These are phyloP conservation scores for Tragelaphus imberbis DNA, from an alignment of 2,113 vertebrate genomes.

Conservation along the genomic window DNA sequence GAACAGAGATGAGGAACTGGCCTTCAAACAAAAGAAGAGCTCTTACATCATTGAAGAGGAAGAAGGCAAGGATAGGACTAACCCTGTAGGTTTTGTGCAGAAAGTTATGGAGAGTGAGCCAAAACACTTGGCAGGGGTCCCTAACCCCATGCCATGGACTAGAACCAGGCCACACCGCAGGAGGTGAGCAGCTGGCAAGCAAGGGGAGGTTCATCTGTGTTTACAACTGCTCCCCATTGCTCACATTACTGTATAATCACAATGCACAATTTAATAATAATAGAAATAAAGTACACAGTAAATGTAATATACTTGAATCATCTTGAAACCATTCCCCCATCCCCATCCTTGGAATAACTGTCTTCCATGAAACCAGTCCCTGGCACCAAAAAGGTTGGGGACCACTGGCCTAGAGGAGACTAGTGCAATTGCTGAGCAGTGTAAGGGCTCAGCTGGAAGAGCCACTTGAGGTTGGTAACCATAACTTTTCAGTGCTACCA, in stretches of 20 bases:
- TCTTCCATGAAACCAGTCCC: not conserved
- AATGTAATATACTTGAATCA: not conserved
- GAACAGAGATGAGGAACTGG: not conserved
- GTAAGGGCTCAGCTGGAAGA: not conserved
- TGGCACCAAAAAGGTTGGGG: not conserved
- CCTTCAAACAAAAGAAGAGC: not conserved
- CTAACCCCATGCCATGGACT: not conserved
- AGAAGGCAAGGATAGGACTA: not conserved
- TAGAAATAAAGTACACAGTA: not conserved
- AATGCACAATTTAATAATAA: not conserved
- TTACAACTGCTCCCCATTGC: not conserved
- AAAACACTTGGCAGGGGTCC: not conserved
- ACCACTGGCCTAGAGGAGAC: not conserved
- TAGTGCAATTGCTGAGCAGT: not conserved
- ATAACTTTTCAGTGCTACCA: not conserved
- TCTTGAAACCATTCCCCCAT: not conserved
- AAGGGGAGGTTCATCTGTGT: not conserved
- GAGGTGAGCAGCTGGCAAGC: not conserved
- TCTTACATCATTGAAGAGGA: not conserved
- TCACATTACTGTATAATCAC: not conserved
- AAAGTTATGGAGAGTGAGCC: not conserved
- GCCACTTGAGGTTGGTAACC: not conserved
- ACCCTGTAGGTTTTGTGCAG: not conserved
- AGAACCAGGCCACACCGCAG: not conserved
- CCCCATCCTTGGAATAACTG: not conserved